Conservation (phyloP, 2,888 invertebrate species). For the Eudasyphora cyanicolor region DNA sequence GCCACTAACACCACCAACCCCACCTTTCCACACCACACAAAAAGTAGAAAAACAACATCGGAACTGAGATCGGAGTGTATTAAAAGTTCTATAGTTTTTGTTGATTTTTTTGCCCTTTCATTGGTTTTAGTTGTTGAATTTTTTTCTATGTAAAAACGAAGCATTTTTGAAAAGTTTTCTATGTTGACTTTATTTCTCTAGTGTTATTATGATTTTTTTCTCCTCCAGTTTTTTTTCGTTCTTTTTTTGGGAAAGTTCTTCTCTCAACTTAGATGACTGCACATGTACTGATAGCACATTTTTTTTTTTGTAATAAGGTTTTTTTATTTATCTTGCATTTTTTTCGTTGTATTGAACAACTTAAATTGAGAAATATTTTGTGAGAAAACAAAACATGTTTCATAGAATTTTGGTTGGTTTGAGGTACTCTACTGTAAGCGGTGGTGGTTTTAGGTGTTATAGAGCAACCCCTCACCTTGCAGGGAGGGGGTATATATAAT, state of each 20-base stretch:
- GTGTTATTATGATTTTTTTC: constrained; percentile 8
- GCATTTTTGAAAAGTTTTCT: neutral
- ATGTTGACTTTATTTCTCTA: constrained; percentile 18
- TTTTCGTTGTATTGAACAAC: neutral
- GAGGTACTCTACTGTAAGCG: neutral
- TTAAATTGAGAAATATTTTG: neutral
- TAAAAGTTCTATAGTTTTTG: constrained; percentile 5
- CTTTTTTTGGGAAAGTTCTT: constrained; percentile 8
- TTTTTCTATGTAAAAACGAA: constrained; percentile 9
- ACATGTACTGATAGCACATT: constrained; percentile 38
- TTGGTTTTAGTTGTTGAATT: constrained; percentile 5
- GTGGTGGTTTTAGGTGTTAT: too few relatives aligned
- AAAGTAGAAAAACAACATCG: too few relatives aligned
- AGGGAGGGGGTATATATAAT: too few relatives aligned
- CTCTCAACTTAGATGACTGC: constrained; percentile 22
- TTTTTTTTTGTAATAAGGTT: constrained; percentile 6
- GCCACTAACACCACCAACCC: too few relatives aligned
- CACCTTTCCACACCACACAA: neutral
- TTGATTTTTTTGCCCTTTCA: neutral
- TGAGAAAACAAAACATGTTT: too few relatives aligned
- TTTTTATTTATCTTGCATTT: neutral
- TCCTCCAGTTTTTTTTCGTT: neutral
- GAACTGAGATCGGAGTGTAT: neutral
- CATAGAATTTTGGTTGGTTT: neutral
- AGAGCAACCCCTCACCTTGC: too few relatives aligned